These are phyloP conservation scores for Agrochola lota DNA, from an alignment of 2,888 invertebrate genomes.

Conservation along the genomic window DNA sequence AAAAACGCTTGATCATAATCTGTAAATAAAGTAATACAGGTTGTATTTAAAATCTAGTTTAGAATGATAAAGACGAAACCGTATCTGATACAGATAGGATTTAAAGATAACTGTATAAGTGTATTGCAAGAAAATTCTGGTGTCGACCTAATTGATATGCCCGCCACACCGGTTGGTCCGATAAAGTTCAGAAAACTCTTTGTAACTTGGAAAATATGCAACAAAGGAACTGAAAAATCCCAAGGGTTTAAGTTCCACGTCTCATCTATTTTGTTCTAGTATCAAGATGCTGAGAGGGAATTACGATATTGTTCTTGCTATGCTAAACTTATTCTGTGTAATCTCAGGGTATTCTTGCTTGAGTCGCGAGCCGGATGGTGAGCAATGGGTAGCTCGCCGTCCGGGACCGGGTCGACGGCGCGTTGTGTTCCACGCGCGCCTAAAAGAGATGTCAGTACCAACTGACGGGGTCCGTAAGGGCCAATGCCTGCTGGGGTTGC, in stretches of 20 bases:
- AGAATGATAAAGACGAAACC: not conserved
- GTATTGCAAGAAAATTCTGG: not conserved
- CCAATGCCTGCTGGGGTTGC: no score
- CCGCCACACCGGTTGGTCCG: constrained; percentile 41
- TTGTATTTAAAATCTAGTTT: not conserved
- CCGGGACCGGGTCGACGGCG: no score
- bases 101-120: constrained; percentile 5
- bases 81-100: not conserved
- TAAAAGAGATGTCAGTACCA: no score
- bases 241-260: constrained; percentile 27
- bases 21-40: constrained; percentile 6
- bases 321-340: constrained; percentile 21
- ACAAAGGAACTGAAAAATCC: constrained; percentile 44
- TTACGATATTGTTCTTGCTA: constrained; percentile 30
- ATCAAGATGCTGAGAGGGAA: constrained; percentile 27
- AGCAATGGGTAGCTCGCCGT: no score
- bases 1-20: not conserved
- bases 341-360: constrained; percentile 13
- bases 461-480: no score
- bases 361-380: no score
- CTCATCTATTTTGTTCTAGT: constrained; percentile 32
- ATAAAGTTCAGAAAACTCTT: constrained; percentile 45
- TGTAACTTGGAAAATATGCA: constrained; percentile 47
- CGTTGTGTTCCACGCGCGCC: no score
- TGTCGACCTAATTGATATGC: constrained; percentile 43